A percentile compares a stretch with the other conserved stretches of the same genome.
Conservation (phyloP, 2,797 vertebrate species). For the Gambusia yucatana region DNA sequence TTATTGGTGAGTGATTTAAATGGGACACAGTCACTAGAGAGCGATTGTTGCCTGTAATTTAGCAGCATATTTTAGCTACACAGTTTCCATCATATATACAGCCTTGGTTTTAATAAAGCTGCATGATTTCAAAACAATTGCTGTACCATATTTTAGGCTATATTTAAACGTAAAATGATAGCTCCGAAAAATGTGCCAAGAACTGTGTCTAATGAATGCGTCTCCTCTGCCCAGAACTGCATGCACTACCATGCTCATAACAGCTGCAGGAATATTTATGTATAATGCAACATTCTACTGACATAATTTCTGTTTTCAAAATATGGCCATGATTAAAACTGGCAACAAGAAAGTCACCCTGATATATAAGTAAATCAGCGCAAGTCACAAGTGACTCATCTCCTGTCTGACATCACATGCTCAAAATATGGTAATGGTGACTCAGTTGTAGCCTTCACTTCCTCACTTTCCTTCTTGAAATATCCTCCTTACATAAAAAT, state of each 20-base stretch:
- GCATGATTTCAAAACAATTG: not conserved
- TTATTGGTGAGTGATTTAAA: not conserved
- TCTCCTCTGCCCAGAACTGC: slow-evolving; percentile 2
- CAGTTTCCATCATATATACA: not conserved
- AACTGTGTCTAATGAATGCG: not conserved
- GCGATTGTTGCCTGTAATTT: not conserved
- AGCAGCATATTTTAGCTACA: not conserved
- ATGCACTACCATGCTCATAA: not conserved
- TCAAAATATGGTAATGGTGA: slow-evolving; percentile 4
- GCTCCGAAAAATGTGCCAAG: not conserved
- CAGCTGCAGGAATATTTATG: slow-evolving; percentile 2
- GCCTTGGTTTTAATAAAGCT: not conserved
- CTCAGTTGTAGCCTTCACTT: not conserved
- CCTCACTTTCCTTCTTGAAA: not conserved
- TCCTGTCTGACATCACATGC: slow-evolving; percentile 5
- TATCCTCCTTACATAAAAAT: slow-evolving; percentile 1
- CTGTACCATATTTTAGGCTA: not conserved
- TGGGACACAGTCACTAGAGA: not conserved
- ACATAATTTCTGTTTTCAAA: slow-evolving; percentile 36
- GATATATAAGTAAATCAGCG: slow-evolving; percentile 10
- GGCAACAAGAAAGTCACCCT: slow-evolving; percentile 24
- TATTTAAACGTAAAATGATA: not conserved
- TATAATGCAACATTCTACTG: slow-evolving; percentile 13
- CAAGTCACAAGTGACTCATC: slow-evolving; percentile 1
- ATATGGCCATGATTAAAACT: slow-evolving; percentile 38